Percentiles rank a stretch among this genome's conserved stretches.
phyloP scores from a whole-genome alignment of 2,797 vertebrate species.

The Artibeus lituratus region DNA sequence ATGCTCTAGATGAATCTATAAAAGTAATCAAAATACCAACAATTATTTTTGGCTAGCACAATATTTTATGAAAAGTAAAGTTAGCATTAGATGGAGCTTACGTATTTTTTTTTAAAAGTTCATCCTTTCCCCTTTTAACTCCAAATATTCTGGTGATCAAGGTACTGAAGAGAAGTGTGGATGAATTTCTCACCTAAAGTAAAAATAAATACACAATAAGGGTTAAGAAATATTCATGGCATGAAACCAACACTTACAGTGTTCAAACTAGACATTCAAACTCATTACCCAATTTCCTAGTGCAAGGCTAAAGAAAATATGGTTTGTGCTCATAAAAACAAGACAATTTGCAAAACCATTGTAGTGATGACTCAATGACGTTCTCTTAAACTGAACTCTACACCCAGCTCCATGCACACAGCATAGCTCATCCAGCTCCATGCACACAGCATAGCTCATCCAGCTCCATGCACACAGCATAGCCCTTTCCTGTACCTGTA shows the following conservation, averaged over 20 bases:
- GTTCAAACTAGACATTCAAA: slow-evolving; percentile 35
- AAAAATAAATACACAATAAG: slow-evolving; percentile 57
- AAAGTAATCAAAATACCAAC: slow-evolving; percentile 63
- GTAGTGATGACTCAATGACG: background rate
- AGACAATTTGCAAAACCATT: background rate
- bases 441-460: background rate
- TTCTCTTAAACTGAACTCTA: slow-evolving; percentile 13
- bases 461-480: background rate
- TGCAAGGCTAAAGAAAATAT: background rate
- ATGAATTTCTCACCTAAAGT: slow-evolving; percentile 95
- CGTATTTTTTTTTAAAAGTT: slow-evolving; percentile 97
- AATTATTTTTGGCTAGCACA: slow-evolving; percentile 61
- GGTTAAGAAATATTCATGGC: slow-evolving; percentile 37
- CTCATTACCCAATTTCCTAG: background rate
- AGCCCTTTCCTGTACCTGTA: background rate
- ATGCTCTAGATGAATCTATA: slow-evolving; percentile 60
- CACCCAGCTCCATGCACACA: background rate
- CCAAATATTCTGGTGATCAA: slow-evolving; percentile 98
- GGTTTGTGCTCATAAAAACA: slow-evolving; percentile 36
- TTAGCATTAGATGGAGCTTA: slow-evolving; percentile 75
- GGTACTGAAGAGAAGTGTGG: slow-evolving; percentile 96
- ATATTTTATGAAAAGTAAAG: slow-evolving; percentile 60
- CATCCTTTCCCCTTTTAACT: slow-evolving; percentile 95
- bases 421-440: background rate
- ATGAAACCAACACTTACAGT: slow-evolving; percentile 42